A percentile compares a stretch with the other conserved stretches of the same genome.
phyloP scores from a whole-genome alignment of 2,888 invertebrate species.

The Girardia tigrina region DNA sequence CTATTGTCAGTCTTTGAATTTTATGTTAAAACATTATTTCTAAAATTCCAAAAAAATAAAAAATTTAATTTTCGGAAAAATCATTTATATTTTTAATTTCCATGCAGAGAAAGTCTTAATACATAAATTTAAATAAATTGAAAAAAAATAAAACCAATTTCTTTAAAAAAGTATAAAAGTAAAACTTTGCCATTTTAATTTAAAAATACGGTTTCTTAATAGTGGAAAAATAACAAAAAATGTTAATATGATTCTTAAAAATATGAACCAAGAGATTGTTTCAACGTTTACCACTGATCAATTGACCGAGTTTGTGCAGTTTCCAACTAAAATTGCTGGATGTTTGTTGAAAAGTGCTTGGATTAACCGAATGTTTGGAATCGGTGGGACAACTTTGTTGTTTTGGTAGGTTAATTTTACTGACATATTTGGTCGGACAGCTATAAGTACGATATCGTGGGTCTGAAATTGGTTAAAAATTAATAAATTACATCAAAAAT shows the following conservation, averaged over 20 bases:
- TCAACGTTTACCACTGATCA: background rate
- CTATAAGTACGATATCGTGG: background rate
- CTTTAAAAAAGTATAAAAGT: background rate
- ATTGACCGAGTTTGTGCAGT: background rate
- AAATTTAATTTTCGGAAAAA: too few relatives aligned
- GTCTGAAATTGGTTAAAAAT: too few relatives aligned
- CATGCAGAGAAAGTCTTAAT: too few relatives aligned
- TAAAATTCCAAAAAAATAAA: too few relatives aligned
- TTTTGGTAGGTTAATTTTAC: background rate
- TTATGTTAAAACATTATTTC: too few relatives aligned
- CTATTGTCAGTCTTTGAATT: too few relatives aligned
- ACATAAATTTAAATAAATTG: background rate
- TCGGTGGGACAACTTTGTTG: background rate
- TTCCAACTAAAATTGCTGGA: background rate
- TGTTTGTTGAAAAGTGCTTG: background rate
- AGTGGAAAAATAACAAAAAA: background rate
- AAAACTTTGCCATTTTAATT: background rate
- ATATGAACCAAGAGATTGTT: background rate
- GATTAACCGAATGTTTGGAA: background rate
- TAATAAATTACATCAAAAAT: too few relatives aligned
- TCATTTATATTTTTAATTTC: too few relatives aligned
- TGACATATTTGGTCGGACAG: background rate
- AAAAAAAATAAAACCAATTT: background rate
- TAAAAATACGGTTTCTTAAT: background rate
- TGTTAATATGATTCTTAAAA: background rate